Percentiles rank a stretch among this genome's conserved stretches.
These are phyloP conservation scores for Lampris incognitus DNA, from an alignment of 2,113 vertebrate genomes.

Conservation along the genomic window DNA sequence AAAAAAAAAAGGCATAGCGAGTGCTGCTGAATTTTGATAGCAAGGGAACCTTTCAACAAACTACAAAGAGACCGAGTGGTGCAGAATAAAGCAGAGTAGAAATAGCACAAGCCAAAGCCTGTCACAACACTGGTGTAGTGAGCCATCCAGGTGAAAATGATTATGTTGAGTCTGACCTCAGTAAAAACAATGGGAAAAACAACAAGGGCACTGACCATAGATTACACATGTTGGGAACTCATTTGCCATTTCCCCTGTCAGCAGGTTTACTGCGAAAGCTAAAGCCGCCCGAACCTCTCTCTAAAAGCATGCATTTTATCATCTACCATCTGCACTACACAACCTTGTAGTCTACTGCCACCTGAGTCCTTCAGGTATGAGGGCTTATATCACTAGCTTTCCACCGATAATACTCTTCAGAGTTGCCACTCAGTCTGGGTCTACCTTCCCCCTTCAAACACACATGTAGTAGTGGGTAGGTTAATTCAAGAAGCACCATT, in stretches of 20 bases:
- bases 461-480: neutral
- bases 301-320: constrained; percentile 61
- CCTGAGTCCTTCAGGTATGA: constrained; percentile 24
- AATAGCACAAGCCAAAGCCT: constrained; percentile 61
- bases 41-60: constrained; percentile 50
- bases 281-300: constrained; percentile 61
- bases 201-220: constrained; percentile 55
- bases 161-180: constrained; percentile 56
- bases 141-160: constrained; percentile 75
- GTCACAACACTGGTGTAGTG: constrained; percentile 70
- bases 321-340: constrained; percentile 49
- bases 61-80: constrained; percentile 36
- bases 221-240: constrained; percentile 69
- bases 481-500: constrained; percentile 5
- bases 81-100: constrained; percentile 51
- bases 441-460: neutral
- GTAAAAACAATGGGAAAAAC: constrained; percentile 61
- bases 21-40: constrained; percentile 50
- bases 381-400: constrained; percentile 26
- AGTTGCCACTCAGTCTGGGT: constrained; percentile 7
- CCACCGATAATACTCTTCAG: neutral
- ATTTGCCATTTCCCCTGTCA: constrained; percentile 70
- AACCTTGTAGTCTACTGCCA: constrained; percentile 38
- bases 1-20: constrained; percentile 53
- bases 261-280: constrained; percentile 67